Evolutionary conservation across 92 coral and sea anemone species (phyloP), one percentile per base, ranked within the genome.

Genomic region (Zoanthus sansibaricus): DNA sequence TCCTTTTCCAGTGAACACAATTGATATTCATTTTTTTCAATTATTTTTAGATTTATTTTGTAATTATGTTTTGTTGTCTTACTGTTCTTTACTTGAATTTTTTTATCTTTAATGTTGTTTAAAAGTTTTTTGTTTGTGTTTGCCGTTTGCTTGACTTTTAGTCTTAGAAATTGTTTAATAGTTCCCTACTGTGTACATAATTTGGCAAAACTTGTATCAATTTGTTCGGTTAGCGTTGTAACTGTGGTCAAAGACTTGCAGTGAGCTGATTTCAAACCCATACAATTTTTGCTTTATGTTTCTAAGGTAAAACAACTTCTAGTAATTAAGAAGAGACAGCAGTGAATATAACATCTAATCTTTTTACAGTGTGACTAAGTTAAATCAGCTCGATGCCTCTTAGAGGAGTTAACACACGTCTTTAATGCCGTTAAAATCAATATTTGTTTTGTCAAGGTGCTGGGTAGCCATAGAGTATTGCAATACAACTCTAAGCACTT

Each of bases 251-350:
- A 66, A 80, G 75, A 67, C n/a, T 20, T 80, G 82, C 82, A 52
- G 75, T 80, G 85, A 80, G 85, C 85, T 80, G 75, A 61, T 80
- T 64, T 76, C 82, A 21, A 32, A 30, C 62, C 84, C 72, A 79
- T 25, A 59, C 25, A 7, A 8, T 49, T 7, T 25, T 12, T 16
- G 1, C 25, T 8, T 69, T 2, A 30, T 33, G 30, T 33, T 69
- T 13, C 16, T 69, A 1, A 9, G 31, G 32, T 69, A 12, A 69
- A 20, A 17, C 8, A 4, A 62, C 21, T 4, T 20, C n/a, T 16
- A 20, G 1, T 3, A 6, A 5, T n/a, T 4, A 62, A 10, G 32
- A 62, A 9, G 69, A 62, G 31, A 4, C n/a, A n/a, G 7, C 69
- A 20, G 10, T 62, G 6, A 16, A 62, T 16, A n/a, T 4, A 69